These are phyloP conservation scores for Oophaga pumilio DNA, from an alignment of 2,113 vertebrate genomes.

Conservation along the genomic window DNA sequence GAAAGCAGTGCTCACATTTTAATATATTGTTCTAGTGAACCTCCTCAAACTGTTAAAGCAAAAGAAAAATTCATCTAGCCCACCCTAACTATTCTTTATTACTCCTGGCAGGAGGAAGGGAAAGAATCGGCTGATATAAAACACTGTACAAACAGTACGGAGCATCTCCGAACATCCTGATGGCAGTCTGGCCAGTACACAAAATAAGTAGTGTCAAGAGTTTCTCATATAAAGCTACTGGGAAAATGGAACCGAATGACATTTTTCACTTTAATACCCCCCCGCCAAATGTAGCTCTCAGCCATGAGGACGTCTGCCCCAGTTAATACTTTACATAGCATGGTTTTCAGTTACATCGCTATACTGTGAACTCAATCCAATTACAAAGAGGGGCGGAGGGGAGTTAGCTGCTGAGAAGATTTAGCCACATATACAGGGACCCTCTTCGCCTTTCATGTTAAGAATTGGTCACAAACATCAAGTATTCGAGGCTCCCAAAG, in stretches of 20 bases:
- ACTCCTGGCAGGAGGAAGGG: conserved; percentile 66
- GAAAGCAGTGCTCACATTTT: conserved; percentile 69
- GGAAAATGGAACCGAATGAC: neutral
- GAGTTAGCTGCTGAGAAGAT: conserved; percentile 31
- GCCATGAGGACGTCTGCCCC: neutral
- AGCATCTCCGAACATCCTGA: conserved; percentile 81
- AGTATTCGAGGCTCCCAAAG: conserved; percentile 87
- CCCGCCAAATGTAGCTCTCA: neutral
- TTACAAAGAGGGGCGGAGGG: neutral
- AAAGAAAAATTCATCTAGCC: conserved; percentile 63
- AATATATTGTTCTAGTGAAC: conserved; percentile 59
- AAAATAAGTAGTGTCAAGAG: conserved; percentile 50
- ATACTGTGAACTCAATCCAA: conserved; percentile 79
- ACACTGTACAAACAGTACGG: conserved; percentile 83
- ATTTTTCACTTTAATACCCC: neutral
- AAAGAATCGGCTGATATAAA: conserved; percentile 61
- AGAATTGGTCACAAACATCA: conserved; percentile 95
- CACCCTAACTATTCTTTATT: conserved; percentile 77
- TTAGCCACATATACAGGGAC: conserved; percentile 52
- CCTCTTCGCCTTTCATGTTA: conserved; percentile 76
- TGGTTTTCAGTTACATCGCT: conserved; percentile 73
- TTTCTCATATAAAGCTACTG: conserved; percentile 31
- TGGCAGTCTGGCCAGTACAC: conserved; percentile 78
- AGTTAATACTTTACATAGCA: conserved; percentile 62
- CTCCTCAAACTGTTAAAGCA: conserved; percentile 67